Evolutionary conservation across 2,888 invertebrate genomes (phyloP).

Genomic region (Tryphoninae sp.): DNA sequence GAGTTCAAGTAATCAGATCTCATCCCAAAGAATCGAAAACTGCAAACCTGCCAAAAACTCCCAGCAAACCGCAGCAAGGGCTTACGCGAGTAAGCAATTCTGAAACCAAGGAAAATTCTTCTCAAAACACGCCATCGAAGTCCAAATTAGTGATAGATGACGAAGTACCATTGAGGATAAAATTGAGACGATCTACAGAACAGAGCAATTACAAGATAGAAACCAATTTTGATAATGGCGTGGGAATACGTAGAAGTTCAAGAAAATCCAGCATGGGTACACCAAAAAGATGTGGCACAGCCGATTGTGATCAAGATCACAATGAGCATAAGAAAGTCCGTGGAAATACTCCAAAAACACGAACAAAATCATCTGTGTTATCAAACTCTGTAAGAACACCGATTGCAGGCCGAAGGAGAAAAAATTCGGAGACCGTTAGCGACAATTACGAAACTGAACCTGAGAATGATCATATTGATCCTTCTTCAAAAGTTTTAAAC

Average conservation of each 20-base stretch:
- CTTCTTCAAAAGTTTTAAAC: not conserved
- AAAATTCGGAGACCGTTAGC: not conserved
- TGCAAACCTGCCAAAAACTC: not conserved
- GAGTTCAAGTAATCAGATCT: not conserved
- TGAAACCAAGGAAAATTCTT: not conserved
- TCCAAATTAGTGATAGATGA: constrained; percentile 24
- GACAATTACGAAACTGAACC: not conserved
- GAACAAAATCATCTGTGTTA: constrained; percentile 9
- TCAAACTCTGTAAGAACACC: not conserved
- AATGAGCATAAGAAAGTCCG: not conserved
- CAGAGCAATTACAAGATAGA: constrained; percentile 72
- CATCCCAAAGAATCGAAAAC: constrained; percentile 9
- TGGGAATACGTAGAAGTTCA: constrained; percentile 41
- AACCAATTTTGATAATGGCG: constrained; percentile 55
- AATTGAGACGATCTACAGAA: constrained; percentile 71
- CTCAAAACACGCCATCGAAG: not conserved
- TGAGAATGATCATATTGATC: constrained; percentile 4
- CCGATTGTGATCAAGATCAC: constrained; percentile 37
- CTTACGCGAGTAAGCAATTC: not conserved
- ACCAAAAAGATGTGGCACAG: constrained; percentile 43
- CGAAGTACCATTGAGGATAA: constrained; percentile 64
- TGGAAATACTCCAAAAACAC: not conserved
- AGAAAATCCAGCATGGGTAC: constrained; percentile 33
- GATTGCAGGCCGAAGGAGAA: not conserved
- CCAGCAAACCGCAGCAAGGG: constrained; percentile 8